These are phyloP conservation scores for Bombus pyrosoma DNA, from an alignment of 1,140 invertebrate species.

Conservation along the genomic window DNA sequence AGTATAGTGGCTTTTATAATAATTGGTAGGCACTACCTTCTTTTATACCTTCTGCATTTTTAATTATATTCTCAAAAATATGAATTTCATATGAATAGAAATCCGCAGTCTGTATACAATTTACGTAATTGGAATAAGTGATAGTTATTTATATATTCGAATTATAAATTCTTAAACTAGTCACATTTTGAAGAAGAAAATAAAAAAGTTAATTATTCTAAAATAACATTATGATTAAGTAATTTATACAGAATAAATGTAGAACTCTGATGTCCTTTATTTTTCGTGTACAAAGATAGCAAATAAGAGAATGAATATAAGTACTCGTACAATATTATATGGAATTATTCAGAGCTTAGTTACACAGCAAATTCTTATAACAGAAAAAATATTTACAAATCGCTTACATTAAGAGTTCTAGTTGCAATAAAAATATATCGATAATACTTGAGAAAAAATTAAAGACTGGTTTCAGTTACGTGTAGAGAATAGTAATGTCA, in stretches of 20 bases:
- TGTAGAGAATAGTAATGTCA: constrained; percentile 30
- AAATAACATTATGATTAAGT: neutral
- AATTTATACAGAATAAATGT: neutral
- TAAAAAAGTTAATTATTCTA: neutral
- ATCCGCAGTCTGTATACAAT: neutral
- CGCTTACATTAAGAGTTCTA: neutral
- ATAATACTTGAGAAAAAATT: constrained; percentile 6
- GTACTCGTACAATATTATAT: constrained; percentile 12
- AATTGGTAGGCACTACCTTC: too few species aligned
- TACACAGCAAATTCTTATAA: neutral
- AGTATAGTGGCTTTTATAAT: too few species aligned
- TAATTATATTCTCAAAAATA: too few species aligned
- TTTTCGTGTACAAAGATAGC: constrained; percentile 38
- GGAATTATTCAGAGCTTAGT: constrained; percentile 34
- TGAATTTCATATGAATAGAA: too few species aligned
- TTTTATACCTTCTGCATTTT: too few species aligned
- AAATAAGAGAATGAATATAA: constrained; percentile 2
- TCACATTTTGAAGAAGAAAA: neutral
- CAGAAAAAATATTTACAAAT: constrained; percentile 32
- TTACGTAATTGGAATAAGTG: neutral
- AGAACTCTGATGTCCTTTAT: constrained; percentile 19
- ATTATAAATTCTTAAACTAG: neutral
- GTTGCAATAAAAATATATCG: constrained; percentile 20
- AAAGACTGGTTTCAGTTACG: neutral
- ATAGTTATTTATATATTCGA: neutral